Evolutionary conservation across 2,113 vertebrate species (phyloP).

Genomic region (Oryzias woworae): DNA sequence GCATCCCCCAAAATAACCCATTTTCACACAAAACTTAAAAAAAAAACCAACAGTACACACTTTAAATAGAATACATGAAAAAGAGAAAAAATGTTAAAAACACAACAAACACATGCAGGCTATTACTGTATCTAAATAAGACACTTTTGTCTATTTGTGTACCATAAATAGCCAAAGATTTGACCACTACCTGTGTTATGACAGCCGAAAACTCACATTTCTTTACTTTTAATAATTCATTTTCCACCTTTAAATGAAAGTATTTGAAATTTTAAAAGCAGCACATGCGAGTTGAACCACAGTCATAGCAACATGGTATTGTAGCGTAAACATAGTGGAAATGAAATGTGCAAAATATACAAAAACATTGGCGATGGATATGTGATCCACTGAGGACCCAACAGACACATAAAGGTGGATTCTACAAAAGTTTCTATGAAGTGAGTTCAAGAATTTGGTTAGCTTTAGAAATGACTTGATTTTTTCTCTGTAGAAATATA

Average conservation of each 20-base stretch:
- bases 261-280: neutral
- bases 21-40: slow-evolving; percentile 17
- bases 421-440: slow-evolving; percentile 8
- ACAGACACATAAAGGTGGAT: slow-evolving; percentile 20
- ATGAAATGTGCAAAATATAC: slow-evolving; percentile 80
- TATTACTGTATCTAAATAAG: slow-evolving; percentile 47
- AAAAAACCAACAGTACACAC: slow-evolving; percentile 63
- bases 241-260: neutral
- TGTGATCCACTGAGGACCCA: slow-evolving; percentile 27
- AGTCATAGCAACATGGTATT: slow-evolving; percentile 38
- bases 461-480: slow-evolving; percentile 14
- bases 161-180: slow-evolving; percentile 55
- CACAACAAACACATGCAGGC: slow-evolving; percentile 32
- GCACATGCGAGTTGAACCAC: slow-evolving; percentile 6
- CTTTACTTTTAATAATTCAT: neutral
- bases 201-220: slow-evolving; percentile 18
- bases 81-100: slow-evolving; percentile 19
- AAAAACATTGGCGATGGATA: slow-evolving; percentile 29
- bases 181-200: slow-evolving; percentile 33
- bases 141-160: slow-evolving; percentile 54
- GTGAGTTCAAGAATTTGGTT: slow-evolving; percentile 30
- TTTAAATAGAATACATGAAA: slow-evolving; percentile 72
- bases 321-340: slow-evolving; percentile 62
- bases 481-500: neutral
- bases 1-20: slow-evolving; percentile 25